phyloP scores from a whole-genome alignment of 2,888 invertebrate genomes.

The Mesoligia furuncula region DNA sequence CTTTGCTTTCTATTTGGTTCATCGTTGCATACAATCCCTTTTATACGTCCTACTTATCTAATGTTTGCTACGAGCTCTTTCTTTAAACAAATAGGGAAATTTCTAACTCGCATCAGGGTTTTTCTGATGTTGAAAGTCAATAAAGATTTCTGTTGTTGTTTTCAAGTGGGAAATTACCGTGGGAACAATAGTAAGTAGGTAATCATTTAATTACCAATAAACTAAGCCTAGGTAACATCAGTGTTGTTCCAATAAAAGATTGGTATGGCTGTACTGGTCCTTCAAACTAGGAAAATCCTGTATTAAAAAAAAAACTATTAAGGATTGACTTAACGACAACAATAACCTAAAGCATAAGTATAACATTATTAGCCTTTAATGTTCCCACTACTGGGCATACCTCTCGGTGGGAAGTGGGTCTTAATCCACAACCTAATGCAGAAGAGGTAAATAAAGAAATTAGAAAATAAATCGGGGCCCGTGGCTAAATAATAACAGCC shows the following conservation, averaged over 20 bases:
- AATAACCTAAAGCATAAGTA: no score
- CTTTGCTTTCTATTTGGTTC: conserved; percentile 28
- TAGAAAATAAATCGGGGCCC: no score
- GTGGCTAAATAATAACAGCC: no score
- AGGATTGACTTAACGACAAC: neutral
- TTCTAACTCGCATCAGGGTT: conserved; percentile 61
- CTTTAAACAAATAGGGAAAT: conserved; percentile 72
- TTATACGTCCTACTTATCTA: conserved; percentile 53
- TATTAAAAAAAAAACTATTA: neutral
- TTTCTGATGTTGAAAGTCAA: conserved; percentile 66
- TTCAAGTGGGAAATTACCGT: conserved; percentile 16
- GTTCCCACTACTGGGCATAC: no score
- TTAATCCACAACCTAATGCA: neutral
- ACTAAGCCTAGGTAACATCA: neutral
- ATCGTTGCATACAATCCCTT: conserved; percentile 38
- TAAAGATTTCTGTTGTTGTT: conserved; percentile 42
- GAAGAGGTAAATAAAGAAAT: neutral
- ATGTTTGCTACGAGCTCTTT: conserved; percentile 55
- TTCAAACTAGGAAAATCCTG: neutral
- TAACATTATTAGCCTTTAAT: no score
- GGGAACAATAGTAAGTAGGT: neutral
- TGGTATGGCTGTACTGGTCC: neutral
- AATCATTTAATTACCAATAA: neutral
- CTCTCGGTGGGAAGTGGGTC: no score
- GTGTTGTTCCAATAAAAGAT: neutral